These are phyloP conservation scores for Drosophila funebris DNA, from an alignment of 1,140 invertebrate species.

Conservation along the genomic window DNA sequence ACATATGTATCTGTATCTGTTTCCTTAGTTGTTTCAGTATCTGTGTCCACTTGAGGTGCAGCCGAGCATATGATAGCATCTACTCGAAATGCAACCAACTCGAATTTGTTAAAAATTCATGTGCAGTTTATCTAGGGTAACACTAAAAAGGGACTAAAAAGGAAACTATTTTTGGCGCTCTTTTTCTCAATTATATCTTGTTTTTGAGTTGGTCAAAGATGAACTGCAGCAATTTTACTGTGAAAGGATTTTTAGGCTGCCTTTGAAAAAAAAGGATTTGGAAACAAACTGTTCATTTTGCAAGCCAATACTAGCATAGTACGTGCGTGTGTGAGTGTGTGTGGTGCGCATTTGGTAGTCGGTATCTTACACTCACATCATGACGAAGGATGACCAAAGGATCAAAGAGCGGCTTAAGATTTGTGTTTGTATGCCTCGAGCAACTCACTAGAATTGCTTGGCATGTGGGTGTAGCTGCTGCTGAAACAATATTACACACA, in stretches of 20 bases:
- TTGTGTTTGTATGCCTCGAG: constrained; percentile 25
- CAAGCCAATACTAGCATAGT: constrained; percentile 59
- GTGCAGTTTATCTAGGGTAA: constrained; percentile 37
- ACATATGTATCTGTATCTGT: background rate
- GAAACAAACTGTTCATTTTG: constrained; percentile 64
- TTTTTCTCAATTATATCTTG: constrained; percentile 48
- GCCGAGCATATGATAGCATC: constrained; percentile 65
- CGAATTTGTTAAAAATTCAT: constrained; percentile 35
- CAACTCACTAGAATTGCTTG: constrained; percentile 57
- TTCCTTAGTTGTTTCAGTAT: background rate
- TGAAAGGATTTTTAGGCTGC: constrained; percentile 59
- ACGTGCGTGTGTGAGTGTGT: constrained; percentile 14
- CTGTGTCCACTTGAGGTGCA: constrained; percentile 63
- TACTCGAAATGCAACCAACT: constrained; percentile 23
- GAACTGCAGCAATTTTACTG: constrained; percentile 53
- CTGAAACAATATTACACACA: constrained; percentile 65
- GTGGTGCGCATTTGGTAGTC: constrained; percentile 71
- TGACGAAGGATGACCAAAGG: constrained; percentile 26
- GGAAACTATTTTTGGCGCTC: constrained; percentile 70
- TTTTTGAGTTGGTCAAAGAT: constrained; percentile 1
- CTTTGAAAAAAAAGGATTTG: constrained; percentile 69
- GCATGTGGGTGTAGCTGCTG: constrained; percentile 56
- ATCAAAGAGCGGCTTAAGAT: constrained; percentile 62
- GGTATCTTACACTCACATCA: constrained; percentile 64
- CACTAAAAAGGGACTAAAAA: constrained; percentile 20